Conservation (phyloP, 2,888 invertebrate genomes). For the Sepiola atlantica region DNA sequence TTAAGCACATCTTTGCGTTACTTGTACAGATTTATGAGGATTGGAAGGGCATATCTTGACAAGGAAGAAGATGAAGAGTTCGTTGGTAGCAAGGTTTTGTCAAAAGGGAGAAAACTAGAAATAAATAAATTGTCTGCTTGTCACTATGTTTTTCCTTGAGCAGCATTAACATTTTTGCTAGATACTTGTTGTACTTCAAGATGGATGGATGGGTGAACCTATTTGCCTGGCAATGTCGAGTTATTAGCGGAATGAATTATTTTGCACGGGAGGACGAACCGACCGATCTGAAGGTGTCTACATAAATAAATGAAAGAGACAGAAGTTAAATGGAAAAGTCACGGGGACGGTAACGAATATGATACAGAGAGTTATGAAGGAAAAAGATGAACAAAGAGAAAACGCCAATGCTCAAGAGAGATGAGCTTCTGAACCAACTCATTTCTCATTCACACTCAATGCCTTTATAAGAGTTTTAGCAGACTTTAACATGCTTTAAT, state of each 20-base stretch:
- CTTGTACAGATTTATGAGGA: background rate
- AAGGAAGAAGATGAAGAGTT: background rate
- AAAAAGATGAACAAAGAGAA: background rate
- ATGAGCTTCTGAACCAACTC: background rate
- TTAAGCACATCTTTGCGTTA: background rate
- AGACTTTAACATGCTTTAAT: constrained; percentile 24
- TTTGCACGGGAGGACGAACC: background rate
- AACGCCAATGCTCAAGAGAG: background rate
- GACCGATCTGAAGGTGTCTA: background rate
- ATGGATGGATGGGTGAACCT: background rate
- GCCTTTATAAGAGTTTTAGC: background rate
- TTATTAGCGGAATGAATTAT: background rate
- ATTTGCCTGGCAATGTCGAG: background rate
- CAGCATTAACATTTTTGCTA: background rate
- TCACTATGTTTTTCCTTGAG: background rate
- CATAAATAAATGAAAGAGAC: background rate
- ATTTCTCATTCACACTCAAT: constrained; percentile 32
- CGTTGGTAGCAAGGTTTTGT: background rate
- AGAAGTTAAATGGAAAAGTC: constrained; percentile 32
- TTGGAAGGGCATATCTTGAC: background rate
- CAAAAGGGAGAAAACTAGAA: background rate
- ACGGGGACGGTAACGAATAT: background rate
- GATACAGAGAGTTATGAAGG: constrained; percentile 32
- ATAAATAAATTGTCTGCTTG: background rate
- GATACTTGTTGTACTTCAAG: background rate